phyloP scores from a whole-genome alignment of 2,797 vertebrate species.

The Moxostoma hubbsi region DNA sequence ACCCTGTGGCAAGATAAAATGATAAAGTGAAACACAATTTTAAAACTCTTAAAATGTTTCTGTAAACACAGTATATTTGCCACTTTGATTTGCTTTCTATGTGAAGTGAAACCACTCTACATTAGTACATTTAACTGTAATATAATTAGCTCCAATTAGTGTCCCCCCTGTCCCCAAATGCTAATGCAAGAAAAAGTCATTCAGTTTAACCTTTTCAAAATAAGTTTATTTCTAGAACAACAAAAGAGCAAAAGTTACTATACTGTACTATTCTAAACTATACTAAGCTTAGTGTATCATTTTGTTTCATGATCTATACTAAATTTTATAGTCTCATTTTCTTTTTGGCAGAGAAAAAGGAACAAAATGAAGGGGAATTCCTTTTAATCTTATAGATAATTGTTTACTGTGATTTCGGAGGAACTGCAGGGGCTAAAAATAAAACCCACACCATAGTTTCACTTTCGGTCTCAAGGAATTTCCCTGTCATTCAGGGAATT shows the following conservation, averaged over 20 bases:
- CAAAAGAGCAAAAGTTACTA: not conserved
- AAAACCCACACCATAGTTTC: conserved; percentile 40
- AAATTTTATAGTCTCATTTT: not conserved
- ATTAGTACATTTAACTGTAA: no score
- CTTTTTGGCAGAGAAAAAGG: not conserved
- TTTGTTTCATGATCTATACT: not conserved
- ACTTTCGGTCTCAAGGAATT: conserved; percentile 39
- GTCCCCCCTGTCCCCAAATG: no score
- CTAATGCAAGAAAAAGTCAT: no score
- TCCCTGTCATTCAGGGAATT: conserved; percentile 2
- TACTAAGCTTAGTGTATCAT: not conserved
- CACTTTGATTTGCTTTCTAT: no score
- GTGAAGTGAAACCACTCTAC: no score
- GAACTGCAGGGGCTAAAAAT: conserved; percentile 5
- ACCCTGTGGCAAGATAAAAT: conserved; percentile 67
- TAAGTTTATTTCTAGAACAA: no score
- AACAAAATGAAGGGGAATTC: not conserved
- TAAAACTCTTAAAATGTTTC: not conserved
- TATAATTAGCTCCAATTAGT: no score
- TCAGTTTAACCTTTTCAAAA: no score
- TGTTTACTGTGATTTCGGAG: no score
- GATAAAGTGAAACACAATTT: not conserved
- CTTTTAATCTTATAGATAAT: not conserved
- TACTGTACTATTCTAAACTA: not conserved
- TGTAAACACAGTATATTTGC: no score